Percentiles rank a stretch among this genome's conserved stretches.
Conservation (phyloP, 1,140 invertebrate species). For the Tenebrio molitor region DNA sequence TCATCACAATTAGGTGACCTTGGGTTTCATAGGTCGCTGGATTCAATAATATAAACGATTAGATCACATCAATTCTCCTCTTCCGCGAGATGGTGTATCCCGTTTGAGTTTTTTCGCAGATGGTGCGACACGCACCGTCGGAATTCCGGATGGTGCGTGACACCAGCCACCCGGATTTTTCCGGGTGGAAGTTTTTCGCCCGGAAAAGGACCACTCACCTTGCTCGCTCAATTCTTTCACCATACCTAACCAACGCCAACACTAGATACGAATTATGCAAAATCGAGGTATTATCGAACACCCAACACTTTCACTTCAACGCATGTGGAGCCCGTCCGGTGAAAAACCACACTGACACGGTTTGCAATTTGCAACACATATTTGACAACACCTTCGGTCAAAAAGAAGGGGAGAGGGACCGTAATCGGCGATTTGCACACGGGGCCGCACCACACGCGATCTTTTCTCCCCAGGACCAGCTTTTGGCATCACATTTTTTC, state of each 20-base stretch:
- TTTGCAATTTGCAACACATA: constrained; percentile 12
- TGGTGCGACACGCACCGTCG: too few relatives aligned
- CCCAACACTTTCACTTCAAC: constrained; percentile 26
- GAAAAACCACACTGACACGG: constrained; percentile 28
- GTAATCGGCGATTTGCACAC: too few relatives aligned
- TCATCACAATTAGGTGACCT: constrained; percentile 35
- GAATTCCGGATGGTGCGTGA: too few relatives aligned
- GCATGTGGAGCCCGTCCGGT: constrained; percentile 17
- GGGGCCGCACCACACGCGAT: too few relatives aligned
- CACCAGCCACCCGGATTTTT: neutral
- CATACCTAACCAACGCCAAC: constrained; percentile 21
- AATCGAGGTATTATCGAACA: neutral
- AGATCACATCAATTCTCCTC: constrained; percentile 13
- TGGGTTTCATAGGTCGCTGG: constrained; percentile 26
- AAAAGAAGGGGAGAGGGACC: constrained; percentile 32
- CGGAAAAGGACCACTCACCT: neutral
- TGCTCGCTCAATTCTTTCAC: constrained; percentile 18
- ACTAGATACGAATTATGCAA: neutral
- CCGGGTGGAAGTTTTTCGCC: neutral
- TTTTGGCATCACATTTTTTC: too few relatives aligned
- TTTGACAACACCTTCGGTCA: constrained; percentile 26
- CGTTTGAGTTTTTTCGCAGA: neutral
- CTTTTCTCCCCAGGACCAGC: too few relatives aligned
- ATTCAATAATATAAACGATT: constrained; percentile 19
- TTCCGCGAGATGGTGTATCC: constrained; percentile 20